Evolutionary conservation across 1,140 invertebrate genomes (phyloP), one percentile per base, ranked within the genome.

Genomic region (Leptinotarsa texana): DNA sequence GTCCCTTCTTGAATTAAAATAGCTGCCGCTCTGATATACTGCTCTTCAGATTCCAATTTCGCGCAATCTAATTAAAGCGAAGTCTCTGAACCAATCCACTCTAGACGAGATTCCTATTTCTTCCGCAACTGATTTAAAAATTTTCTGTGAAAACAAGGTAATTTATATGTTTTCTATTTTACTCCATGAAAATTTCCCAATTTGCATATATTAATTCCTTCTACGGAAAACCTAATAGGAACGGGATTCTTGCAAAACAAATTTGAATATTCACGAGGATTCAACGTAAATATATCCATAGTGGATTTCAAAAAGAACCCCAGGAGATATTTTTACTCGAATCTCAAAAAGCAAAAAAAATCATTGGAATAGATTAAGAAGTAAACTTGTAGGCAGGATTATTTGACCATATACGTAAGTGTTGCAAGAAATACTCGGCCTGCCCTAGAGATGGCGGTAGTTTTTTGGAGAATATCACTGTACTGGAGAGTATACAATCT

Each of bases 141-240:
- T 42, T 18, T 17, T 33, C 66, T 42, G 17, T 68, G 13, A 68
- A 47, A 68, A 68, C 66, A n/a, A 22, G 66, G 42, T 68, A 17
- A 27, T 68, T 68, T 68, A 68, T 68, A 68, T 47, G 42, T 68
- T 68, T 68, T 47, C 66, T 42, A 68, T 68, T 68, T 68, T 49
- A 21, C 66, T 68, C 42, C 22, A 57, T 70, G 47, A 70, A 70
- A 57, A 22, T 61, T 21, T 61, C 22, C 51, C 33, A 70, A 22
- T 61, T 70, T 70, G 69, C 24, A 51, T 21, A 17, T 17, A 57
- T 57, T 57, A 57, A 57, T 57, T 57, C 51, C 17, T 57, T 18
- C 6, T n/a, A 57, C 51, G 6, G 13, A 57, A 57, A 57, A 57
- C 4, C 51, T 17, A 57, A 57, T 57, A 13, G 51, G 17, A 18